Evolutionary conservation across 2,797 vertebrate species (phyloP), one percentile per base, ranked within the genome.

Genomic region (Esox masquinongy): DNA sequence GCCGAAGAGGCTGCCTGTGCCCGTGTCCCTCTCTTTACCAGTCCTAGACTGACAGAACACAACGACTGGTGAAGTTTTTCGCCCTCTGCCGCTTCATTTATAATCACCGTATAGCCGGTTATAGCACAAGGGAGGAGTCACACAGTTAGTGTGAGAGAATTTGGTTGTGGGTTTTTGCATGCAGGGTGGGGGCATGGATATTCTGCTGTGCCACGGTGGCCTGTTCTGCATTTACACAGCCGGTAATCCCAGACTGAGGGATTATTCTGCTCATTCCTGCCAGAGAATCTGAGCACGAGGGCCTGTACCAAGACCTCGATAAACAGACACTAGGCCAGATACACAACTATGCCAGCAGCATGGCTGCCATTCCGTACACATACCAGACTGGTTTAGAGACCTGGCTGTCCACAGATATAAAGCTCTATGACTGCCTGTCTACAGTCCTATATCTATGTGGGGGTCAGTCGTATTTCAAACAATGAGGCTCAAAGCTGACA

Each of bases 171-270:
- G 59, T 8, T 16, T 39, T 31, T 16, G 34, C 15, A 22, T 59
- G 29, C 12, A 74, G 79, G 67, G 73, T 31, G 51, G 72, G 78
- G 84, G 76, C 73, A 53, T 80, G 77, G 79, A 70, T 75, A 72
- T 69, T 77, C 79, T 82, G 73, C 80, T 83, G 86, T 84, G 87
- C 86, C 89, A 86, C 85, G 78, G 85, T 75, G 79, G 85, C 84
- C 85, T 87, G 86, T 87, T 88, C 88, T 92, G 89, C 87, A 87
- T 87, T 93, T 85, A 89, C 90, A 88, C 82, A 80, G 88, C 78
- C 86, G 88, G 87, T 93, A 93, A 93, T 92, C 90, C 92, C 88
- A 91, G 92, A 92, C 89, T 90, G 91, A 88, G 82, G 91, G 92
- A 93, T 94, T 93, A 94, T 56, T 56, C 80, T 86, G 88, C 80